Evolutionary conservation across 2,888 invertebrate species (phyloP), one percentile per base, ranked within the genome.

Genomic region (Actias luna): DNA sequence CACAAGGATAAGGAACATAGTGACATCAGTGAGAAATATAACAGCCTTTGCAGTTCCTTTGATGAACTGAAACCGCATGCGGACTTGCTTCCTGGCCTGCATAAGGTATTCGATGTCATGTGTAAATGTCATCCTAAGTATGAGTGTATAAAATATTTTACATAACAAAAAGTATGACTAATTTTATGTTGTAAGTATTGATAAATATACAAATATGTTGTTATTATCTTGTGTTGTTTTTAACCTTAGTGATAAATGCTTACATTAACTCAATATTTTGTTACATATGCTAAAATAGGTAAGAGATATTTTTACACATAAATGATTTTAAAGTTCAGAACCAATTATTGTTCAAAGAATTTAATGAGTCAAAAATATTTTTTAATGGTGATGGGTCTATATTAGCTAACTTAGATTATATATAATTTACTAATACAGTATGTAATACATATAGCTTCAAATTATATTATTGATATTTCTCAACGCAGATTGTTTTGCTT

Each of bases 1-100:
- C 78, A 77, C 65, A 83, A 82, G 72, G 82, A 86, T 62, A 87
- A 84, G 74, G 77, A 80, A 27, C 67, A 69, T 62, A 79, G 83
- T 61, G 77, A 73, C 27, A 78, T 72, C 60, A 73, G 76, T 59
- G 84, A 86, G 75, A 92, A 90, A 79, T 92, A 92, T 82, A 81
- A 84, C 77, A 87, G 82, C 78, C 88, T 92, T 79, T 89, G 87
- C 82, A 85, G 77, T 77, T 86, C 89, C 67, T 92, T 92, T 67
- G 92, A 92, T 76, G 82, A 88, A 72, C 79, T 91, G 78, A 89
- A 89, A 80, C 81, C 87, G 64, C 85, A 83, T 73, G 86, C 85
- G 71, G 88, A 87, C 58, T 79, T 89, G 72, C 89, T 84, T 55
- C 87, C 84, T 22, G 84, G 85, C 72, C 72, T 86, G 64, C 82